Evolutionary conservation across 2,797 vertebrate genomes (phyloP).

Genomic region (Scleropages formosus): DNA sequence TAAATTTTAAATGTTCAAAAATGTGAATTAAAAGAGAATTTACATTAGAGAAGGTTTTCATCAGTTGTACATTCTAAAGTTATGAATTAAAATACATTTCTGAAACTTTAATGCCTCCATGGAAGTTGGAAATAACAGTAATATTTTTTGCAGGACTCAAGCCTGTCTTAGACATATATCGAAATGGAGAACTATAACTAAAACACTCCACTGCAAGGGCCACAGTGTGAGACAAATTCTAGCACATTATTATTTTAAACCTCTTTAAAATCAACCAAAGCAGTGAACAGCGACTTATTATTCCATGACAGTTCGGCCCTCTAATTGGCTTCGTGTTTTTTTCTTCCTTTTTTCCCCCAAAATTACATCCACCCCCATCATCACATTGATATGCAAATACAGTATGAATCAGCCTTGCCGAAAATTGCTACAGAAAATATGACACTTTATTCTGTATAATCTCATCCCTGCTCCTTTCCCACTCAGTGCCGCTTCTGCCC

Average conservation of each 20-base stretch:
- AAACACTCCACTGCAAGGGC: conserved; percentile 19
- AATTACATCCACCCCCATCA: conserved; percentile 33
- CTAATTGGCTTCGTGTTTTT: conserved; percentile 39
- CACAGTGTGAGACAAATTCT: conserved; percentile 28
- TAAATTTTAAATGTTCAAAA: not conserved
- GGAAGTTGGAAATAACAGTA: not conserved
- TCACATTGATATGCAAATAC: conserved; percentile 50
- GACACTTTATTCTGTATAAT: conserved; percentile 50
- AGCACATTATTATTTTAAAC: conserved; percentile 22
- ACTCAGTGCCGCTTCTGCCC: conserved; percentile 53
- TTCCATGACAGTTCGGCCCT: conserved; percentile 36
- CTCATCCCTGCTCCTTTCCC: not conserved
- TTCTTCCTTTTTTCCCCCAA: conserved; percentile 23
- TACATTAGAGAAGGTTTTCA: not conserved
- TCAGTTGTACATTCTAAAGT: conserved; percentile 7
- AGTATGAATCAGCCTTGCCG: conserved; percentile 40
- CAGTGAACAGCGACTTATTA: conserved; percentile 37
- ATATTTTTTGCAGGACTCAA: not conserved
- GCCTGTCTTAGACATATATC: conserved; percentile 10
- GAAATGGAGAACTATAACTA: conserved; percentile 16
- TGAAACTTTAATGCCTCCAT: not conserved
- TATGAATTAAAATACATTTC: not conserved
- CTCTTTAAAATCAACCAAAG: conserved; percentile 6
- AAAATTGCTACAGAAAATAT: conserved; percentile 44
- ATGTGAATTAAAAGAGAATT: conserved; percentile 1